Conservation (phyloP, 2,797 vertebrate species). For the Falco rusticolus region DNA sequence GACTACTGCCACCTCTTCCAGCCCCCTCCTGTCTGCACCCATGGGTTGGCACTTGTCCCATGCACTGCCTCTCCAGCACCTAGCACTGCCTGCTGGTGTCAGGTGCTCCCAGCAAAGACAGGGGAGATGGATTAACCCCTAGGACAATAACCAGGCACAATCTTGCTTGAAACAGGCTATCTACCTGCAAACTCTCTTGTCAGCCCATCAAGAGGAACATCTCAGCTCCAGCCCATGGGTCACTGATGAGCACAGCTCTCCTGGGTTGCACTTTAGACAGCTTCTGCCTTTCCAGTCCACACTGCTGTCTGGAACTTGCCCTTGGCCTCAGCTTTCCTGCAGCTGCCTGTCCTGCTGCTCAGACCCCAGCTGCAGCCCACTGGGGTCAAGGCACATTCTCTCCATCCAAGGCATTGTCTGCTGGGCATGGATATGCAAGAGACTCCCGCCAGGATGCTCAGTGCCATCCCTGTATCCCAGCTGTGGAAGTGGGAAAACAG, state of each 20-base stretch:
- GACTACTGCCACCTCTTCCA: not conserved
- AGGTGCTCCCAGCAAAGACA: not conserved
- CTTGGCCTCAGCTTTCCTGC: not conserved
- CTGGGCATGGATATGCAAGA: not conserved
- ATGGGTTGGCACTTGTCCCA: not conserved
- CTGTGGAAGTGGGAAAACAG: not conserved
- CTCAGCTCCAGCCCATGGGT: not conserved
- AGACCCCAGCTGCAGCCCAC: not conserved
- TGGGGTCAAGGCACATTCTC: not conserved
- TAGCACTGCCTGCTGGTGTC: too few species aligned
- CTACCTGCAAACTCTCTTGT: too few species aligned
- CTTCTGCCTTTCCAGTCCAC: not conserved
- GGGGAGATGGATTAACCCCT: not conserved
- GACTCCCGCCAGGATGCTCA: not conserved
- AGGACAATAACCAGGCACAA: not conserved
- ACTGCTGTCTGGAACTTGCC: not conserved
- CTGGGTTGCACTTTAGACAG: not conserved
- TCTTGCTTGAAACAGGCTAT: not conserved
- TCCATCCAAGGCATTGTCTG: not conserved
- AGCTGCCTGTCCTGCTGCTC: not conserved
- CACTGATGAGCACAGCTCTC: not conserved
- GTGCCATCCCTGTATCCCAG: not conserved
- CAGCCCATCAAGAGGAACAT: not conserved
- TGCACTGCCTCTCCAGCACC: not conserved
- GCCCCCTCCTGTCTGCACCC: not conserved